Evolutionary conservation across 2,113 vertebrate genomes (phyloP).

Genomic region (Hippocampus comes): DNA sequence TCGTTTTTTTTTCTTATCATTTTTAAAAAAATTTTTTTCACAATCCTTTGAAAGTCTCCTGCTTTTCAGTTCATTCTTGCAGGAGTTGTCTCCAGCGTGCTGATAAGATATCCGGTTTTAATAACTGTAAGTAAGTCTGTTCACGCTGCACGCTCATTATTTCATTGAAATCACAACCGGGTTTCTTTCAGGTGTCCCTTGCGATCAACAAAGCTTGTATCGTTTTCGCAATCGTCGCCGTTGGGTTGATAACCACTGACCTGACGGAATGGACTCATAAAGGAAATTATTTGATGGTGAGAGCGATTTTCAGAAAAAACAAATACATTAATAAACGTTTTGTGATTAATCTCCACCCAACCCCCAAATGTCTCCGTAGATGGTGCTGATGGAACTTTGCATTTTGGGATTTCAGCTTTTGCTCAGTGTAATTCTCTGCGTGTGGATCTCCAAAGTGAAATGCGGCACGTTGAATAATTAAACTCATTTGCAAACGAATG

Average conservation of each 20-base stretch:
- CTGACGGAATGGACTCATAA: accelerated
- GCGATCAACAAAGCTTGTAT: constrained; percentile 49
- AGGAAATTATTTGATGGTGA: constrained; percentile 13
- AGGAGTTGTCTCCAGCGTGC: constrained; percentile 56
- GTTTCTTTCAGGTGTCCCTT: constrained; percentile 51
- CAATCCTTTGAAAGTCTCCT: not conserved
- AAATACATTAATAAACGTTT: not conserved
- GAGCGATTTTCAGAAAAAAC: not conserved
- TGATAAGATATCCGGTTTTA: constrained; percentile 60
- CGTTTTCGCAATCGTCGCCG: constrained; percentile 23
- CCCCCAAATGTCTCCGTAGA: constrained; percentile 23
- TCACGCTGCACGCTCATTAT: not conserved
- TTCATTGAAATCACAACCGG: not conserved
- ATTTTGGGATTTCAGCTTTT: constrained; percentile 52
- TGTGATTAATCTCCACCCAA: not conserved
- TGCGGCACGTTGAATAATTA: not conserved
- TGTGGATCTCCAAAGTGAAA: constrained; percentile 50
- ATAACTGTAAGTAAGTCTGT: constrained; percentile 51
- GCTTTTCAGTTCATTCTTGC: constrained; percentile 60
- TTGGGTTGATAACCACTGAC: constrained; percentile 51
- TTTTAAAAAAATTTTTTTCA: not conserved
- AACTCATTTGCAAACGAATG: not conserved
- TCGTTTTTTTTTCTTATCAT: not conserved
- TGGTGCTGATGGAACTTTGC: constrained; percentile 50
- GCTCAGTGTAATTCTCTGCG: constrained; percentile 58